Evolutionary conservation across 2,888 invertebrate genomes (phyloP), one percentile per base, ranked within the genome.

Genomic region (Sturmia bella): DNA sequence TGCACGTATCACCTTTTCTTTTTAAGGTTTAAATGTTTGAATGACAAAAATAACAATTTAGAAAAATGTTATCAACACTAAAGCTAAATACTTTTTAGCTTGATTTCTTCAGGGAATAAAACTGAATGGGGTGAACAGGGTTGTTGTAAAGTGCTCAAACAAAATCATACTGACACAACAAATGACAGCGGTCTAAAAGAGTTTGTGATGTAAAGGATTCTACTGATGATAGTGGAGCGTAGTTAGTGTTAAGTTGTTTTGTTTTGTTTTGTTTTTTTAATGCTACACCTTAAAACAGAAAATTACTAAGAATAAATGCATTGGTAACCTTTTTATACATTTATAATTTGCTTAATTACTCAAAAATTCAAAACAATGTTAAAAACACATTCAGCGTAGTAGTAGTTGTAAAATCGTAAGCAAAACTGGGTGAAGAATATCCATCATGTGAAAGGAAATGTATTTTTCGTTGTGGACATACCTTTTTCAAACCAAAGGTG

Each of bases 51-150:
- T 7, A 73, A 41, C 41, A 21, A 43, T 0, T 12, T 11, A 43
- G 61, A 76, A 81, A 80, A 69, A 45, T 64, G 57, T 78, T 78
- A 77, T 82, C 78, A 78, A 78, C 81, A 70, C 74, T 79, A 83
- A 83, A 79, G 81, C 83, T 84, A 83, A 84, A 84, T 87, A 89
- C 86, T 88, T 89, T 89, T 89, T 88, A 89, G 88, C 89, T 88
- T 89, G 89, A 89, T 89, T 89, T 89, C 89, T 89, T 88, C 79
- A 63, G 89, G 89, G 89, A 89, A 88, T 88, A 86, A 86, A 76
- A 66, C 21, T 43, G 61, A 83, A 83, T 78, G 75, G 72, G 74
- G 73, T 74, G 68, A 74, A 82, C 27, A 45, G 12, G 2, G 21
- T 41, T 19, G 21, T 41, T 19, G 61, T 37, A 17, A 27, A 19